These are phyloP conservation scores for Camelus bactrianus DNA, from an alignment of 2,113 vertebrate genomes.

Conservation along the genomic window DNA sequence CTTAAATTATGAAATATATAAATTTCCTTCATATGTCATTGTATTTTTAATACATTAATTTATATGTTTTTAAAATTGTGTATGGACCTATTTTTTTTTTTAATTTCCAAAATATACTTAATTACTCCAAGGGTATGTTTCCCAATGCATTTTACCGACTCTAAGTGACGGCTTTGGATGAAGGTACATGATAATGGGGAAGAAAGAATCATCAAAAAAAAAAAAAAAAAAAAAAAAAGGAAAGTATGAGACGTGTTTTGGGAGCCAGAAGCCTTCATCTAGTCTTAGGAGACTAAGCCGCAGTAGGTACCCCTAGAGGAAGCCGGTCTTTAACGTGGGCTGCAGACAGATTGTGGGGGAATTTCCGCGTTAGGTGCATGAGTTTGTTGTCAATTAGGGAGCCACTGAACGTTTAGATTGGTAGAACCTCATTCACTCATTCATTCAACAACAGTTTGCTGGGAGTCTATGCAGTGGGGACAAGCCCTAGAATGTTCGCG, in stretches of 20 bases:
- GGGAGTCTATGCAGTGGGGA: not conserved
- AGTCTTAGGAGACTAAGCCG: not conserved
- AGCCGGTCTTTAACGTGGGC: fast-evolving
- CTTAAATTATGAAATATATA: not conserved
- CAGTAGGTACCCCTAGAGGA: not conserved
- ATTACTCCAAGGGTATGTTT: not conserved
- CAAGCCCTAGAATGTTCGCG: not conserved
- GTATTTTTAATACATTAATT: not conserved
- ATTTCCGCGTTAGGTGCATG: not conserved
- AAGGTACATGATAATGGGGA: not conserved
- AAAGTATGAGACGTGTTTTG: fast-evolving
- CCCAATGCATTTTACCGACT: not conserved
- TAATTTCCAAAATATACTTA: not conserved
- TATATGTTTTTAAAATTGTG: not conserved
- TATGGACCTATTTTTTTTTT: not conserved
- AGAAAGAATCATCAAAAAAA: not conserved
- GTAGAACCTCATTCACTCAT: not conserved
- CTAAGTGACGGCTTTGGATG: not conserved
- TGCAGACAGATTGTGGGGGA: not conserved
- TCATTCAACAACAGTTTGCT: not conserved
- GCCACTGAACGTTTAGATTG: not conserved
- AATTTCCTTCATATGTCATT: not conserved
- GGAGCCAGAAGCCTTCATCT: not conserved
- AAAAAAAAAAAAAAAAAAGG: not conserved
- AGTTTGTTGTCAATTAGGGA: not conserved